Evolutionary conservation across 2,888 invertebrate species (phyloP).

Genomic region (Himalopsyche japonica): DNA sequence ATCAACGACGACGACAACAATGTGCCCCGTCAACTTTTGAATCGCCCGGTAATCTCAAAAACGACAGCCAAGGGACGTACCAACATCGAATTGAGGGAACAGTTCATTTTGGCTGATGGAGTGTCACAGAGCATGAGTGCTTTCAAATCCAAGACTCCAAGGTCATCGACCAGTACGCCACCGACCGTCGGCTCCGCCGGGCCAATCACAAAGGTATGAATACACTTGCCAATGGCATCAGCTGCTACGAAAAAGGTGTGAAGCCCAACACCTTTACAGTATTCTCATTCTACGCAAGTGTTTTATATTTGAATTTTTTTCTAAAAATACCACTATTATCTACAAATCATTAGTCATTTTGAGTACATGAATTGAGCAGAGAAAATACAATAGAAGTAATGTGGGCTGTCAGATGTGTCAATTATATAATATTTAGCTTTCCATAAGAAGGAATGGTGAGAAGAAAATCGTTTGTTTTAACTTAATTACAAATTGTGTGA

Average conservation of each 20-base stretch:
- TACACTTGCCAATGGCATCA: neutral
- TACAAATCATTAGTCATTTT: too few species aligned
- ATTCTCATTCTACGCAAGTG: neutral
- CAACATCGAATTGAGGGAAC: slow-evolving; percentile 98
- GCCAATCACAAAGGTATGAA: slow-evolving; percentile 93
- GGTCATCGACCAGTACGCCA: slow-evolving; percentile 73
- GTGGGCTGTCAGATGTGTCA: too few species aligned
- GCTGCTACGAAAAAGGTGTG: neutral
- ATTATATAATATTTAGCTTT: too few species aligned
- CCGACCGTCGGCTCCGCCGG: slow-evolving; percentile 67
- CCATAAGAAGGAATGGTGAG: too few species aligned
- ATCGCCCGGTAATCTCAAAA: neutral
- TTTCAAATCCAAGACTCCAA: slow-evolving; percentile 93
- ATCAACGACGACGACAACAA: neutral
- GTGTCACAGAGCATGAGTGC: slow-evolving; percentile 99
- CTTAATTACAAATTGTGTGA: too few species aligned
- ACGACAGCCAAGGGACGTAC: slow-evolving; percentile 96
- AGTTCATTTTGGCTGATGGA: slow-evolving; percentile 98
- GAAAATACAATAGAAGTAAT: too few species aligned
- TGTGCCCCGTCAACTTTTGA: slow-evolving; percentile 3
- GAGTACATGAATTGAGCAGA: too few species aligned
- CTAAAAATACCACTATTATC: too few species aligned
- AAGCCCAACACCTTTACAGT: neutral
- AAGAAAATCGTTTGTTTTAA: too few species aligned
- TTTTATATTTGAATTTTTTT: neutral